Evolutionary conservation across 2,888 invertebrate genomes (phyloP).

Genomic region (Ophion ventricosus): DNA sequence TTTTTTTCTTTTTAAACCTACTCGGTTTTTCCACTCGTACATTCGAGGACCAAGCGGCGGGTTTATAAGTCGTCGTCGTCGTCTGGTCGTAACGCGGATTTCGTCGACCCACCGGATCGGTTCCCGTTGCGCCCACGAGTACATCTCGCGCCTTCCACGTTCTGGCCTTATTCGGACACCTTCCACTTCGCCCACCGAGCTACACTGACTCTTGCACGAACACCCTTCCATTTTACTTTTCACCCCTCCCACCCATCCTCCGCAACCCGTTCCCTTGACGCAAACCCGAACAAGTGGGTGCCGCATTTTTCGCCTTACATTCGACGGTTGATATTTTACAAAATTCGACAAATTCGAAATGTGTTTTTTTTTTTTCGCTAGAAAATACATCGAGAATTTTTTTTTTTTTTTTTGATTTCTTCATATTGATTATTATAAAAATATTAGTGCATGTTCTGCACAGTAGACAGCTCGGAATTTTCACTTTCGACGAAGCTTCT

Average conservation of each 20-base stretch:
- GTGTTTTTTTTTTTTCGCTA: neutral
- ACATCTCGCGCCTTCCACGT: slow-evolving; percentile 73
- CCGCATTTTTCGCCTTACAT: neutral
- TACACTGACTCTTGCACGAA: slow-evolving; percentile 62
- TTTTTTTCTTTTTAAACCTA: too few relatives aligned
- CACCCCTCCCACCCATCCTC: slow-evolving; percentile 28
- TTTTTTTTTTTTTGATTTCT: too few relatives aligned
- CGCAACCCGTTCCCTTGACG: slow-evolving; percentile 12
- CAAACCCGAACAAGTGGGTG: slow-evolving; percentile 66
- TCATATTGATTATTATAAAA: neutral
- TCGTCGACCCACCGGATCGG: slow-evolving; percentile 65
- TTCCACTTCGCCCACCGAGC: slow-evolving; percentile 78
- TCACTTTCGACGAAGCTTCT: slow-evolving; percentile 64
- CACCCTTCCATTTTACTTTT: slow-evolving; percentile 52
- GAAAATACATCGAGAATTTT: neutral
- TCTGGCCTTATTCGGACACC: slow-evolving; percentile 82
- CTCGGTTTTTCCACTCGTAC: slow-evolving; percentile 64
- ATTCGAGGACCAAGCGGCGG: slow-evolving; percentile 59
- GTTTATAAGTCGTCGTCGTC: slow-evolving; percentile 40
- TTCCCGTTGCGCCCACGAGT: slow-evolving; percentile 69
- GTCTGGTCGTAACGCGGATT: slow-evolving; percentile 54
- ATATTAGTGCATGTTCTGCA: slow-evolving; percentile 27
- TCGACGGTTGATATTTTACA: neutral
- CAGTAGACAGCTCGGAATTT: slow-evolving; percentile 58
- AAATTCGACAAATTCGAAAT: neutral